These are phyloP conservation scores for Apocrypta bakeri DNA, from an alignment of 1,140 invertebrate genomes.

Conservation along the genomic window DNA sequence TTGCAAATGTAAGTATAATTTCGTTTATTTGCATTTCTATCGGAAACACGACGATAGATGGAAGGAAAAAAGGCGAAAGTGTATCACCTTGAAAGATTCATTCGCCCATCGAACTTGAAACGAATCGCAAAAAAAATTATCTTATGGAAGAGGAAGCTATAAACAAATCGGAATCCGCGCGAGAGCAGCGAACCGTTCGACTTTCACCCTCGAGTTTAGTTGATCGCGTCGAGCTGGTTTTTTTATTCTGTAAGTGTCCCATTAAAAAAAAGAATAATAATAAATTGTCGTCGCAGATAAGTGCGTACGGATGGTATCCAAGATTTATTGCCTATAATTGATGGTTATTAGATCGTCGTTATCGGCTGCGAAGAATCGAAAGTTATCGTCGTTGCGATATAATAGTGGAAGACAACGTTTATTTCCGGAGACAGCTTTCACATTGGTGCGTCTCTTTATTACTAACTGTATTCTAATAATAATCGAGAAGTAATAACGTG, in stretches of 20 bases:
- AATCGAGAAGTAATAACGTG: no score
- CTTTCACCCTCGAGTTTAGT: slow-evolving; percentile 35
- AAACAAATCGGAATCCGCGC: background rate
- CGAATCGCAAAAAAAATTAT: background rate
- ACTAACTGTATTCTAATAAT: no score
- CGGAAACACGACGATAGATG: no score
- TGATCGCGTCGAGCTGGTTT: background rate
- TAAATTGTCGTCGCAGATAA: background rate
- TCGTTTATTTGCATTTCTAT: no score
- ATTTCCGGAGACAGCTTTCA: background rate
- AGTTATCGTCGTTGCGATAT: background rate
- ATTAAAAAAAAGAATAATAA: no score
- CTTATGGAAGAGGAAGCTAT: background rate
- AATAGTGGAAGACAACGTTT: background rate
- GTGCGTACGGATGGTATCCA: no score
- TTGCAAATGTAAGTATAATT: no score
- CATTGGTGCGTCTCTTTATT: no score
- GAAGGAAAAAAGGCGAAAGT: background rate
- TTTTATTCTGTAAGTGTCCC: background rate
- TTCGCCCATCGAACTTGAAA: background rate
- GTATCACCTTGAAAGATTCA: background rate
- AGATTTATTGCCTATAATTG: background rate
- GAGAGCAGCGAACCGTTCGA: background rate
- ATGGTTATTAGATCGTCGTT: background rate
- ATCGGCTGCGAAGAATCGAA: background rate